These are phyloP conservation scores for Hylyphantes graminicola DNA, from an alignment of 1,140 invertebrate genomes.

Conservation along the genomic window DNA sequence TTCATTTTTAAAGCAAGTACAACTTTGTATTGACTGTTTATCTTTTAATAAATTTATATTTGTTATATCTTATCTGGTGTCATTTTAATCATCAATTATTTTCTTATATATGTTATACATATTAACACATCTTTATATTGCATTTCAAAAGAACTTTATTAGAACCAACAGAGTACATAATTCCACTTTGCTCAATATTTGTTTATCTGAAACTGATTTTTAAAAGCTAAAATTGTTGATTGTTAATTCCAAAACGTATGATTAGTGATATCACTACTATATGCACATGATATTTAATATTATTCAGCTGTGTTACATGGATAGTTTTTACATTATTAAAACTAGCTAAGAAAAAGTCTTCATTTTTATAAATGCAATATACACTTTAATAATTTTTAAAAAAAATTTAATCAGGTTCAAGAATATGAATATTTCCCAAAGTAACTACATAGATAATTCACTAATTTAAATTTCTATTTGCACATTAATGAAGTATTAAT, in stretches of 20 bases:
- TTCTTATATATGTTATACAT: background rate
- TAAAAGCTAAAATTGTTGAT: background rate
- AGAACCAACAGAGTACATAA: no score
- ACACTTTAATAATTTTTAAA: no score
- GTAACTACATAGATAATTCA: no score
- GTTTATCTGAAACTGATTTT: no score
- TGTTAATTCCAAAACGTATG: background rate
- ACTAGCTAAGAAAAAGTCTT: no score
- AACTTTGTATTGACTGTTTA: constrained; percentile 8
- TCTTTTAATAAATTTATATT: constrained; percentile 26
- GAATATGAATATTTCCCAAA: no score
- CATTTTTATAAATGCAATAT: no score
- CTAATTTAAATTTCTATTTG: no score
- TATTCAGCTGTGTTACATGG: background rate
- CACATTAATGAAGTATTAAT: no score
- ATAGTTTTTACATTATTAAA: no score
- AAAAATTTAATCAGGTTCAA: no score
- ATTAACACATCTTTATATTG: background rate
- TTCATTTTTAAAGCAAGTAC: constrained; percentile 31
- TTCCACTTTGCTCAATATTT: background rate
- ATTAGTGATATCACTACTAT: background rate
- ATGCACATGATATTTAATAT: background rate
- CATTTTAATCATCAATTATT: background rate
- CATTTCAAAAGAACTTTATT: background rate
- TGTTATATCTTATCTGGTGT: constrained; percentile 6